phyloP scores from a whole-genome alignment of 2,888 invertebrate genomes.

The Nineta flava region DNA sequence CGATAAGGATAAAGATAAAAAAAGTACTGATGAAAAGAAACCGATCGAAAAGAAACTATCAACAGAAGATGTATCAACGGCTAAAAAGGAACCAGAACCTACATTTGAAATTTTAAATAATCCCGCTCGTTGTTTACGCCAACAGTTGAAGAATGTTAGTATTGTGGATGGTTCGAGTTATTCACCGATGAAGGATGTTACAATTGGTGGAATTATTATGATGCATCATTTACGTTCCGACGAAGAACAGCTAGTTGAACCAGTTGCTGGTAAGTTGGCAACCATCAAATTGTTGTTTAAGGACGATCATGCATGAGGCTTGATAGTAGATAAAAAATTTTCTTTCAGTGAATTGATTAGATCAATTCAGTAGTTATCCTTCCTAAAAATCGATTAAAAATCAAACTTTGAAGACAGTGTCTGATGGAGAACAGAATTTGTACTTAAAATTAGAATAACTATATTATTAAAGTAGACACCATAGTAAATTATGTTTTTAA shows the following conservation, averaged over 20 bases:
- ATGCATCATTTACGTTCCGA: constrained; percentile 69
- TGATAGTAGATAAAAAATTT: too few relatives aligned
- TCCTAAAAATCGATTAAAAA: too few relatives aligned
- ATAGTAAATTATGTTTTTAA: too few relatives aligned
- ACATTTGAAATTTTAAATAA: constrained; percentile 82
- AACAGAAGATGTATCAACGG: constrained; percentile 33
- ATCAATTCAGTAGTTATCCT: too few relatives aligned
- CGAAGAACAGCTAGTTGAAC: constrained; percentile 78
- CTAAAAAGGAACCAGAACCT: constrained; percentile 79
- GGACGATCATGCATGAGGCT: too few relatives aligned
- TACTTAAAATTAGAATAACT: too few relatives aligned
- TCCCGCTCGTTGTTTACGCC: constrained; percentile 87
- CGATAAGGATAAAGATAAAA: constrained; percentile 25
- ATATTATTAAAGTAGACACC: too few relatives aligned
- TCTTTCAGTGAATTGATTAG: too few relatives aligned
- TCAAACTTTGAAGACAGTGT: too few relatives aligned
- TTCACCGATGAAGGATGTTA: constrained; percentile 75
- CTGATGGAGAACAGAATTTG: too few relatives aligned
- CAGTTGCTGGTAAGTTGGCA: constrained; percentile 48
- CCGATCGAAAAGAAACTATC: constrained; percentile 23
- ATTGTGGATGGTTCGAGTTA: constrained; percentile 70
- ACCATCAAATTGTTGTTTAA: not conserved
- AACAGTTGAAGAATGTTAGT: constrained; percentile 66
- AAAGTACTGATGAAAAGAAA: constrained; percentile 31
- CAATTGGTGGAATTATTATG: constrained; percentile 93